phyloP scores from a whole-genome alignment of 2,113 vertebrate species.

The Odocoileus hemionus region DNA sequence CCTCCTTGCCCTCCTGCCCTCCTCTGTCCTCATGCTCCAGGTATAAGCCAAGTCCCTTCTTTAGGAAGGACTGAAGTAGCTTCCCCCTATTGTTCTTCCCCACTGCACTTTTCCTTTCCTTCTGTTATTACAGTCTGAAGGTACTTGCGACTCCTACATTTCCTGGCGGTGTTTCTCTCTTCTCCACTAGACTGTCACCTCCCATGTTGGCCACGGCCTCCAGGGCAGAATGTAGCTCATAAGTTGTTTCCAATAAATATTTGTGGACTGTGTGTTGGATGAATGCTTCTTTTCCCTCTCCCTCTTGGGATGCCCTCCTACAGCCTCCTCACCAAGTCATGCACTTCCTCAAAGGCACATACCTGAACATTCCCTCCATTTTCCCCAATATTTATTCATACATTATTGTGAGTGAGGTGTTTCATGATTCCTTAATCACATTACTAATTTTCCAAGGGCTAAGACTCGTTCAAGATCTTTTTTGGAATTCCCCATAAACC shows the following conservation, averaged over 20 bases:
- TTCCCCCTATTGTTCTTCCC: background rate
- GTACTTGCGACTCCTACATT: background rate
- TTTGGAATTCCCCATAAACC: background rate
- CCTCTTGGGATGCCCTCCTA: background rate
- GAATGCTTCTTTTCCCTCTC: background rate
- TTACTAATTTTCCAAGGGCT: background rate
- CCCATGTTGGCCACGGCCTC: background rate
- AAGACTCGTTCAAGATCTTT: background rate
- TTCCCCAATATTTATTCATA: background rate
- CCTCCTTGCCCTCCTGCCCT: background rate
- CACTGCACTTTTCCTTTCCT: background rate
- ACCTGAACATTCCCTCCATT: background rate
- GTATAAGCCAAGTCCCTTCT: background rate
- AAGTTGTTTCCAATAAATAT: background rate
- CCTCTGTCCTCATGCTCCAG: background rate
- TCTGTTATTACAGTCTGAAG: background rate
- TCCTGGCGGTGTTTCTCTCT: background rate
- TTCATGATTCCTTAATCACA: background rate
- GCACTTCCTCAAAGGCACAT: background rate
- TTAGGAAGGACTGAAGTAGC: background rate
- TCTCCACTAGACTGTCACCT: background rate
- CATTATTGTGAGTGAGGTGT: background rate
- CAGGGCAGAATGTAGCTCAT: background rate
- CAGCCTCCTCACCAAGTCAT: background rate
- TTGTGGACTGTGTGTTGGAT: background rate